Conservation (phyloP, 2,888 invertebrate genomes). For the Pseudococcus viburni region DNA sequence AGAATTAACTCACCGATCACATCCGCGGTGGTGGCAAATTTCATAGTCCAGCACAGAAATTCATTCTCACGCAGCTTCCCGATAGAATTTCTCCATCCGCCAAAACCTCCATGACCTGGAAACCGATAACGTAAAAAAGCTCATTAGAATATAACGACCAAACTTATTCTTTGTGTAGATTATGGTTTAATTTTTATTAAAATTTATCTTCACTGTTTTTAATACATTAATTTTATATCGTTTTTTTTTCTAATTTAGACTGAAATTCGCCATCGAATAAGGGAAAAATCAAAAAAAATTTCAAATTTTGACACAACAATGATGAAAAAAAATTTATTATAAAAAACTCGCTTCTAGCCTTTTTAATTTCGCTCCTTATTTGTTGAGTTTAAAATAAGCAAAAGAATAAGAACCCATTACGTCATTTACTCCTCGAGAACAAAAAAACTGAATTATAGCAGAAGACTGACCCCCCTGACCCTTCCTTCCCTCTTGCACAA, state of each 20-base stretch:
- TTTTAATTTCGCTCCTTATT: conserved; percentile 41
- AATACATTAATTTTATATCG: conserved; percentile 29
- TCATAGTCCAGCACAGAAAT: not conserved
- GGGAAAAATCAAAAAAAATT: not conserved
- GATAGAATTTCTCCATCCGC: not conserved
- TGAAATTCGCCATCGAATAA: not conserved
- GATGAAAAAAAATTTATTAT: not conserved
- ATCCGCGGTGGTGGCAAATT: not conserved
- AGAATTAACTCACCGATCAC: not conserved
- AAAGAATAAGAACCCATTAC: conserved; percentile 19
- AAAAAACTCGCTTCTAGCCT: conserved; percentile 17
- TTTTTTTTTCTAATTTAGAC: conserved; percentile 20
- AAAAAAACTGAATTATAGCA: conserved; percentile 8
- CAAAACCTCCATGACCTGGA: not conserved
- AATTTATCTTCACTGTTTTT: conserved; percentile 33
- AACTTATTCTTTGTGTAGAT: not conserved
- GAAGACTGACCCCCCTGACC: conserved; percentile 4
- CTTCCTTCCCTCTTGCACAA: not conserved
- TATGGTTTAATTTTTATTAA: conserved; percentile 25
- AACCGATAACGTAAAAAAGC: conserved; percentile 51
- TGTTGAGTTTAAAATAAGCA: conserved; percentile 27
- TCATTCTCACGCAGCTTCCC: not conserved
- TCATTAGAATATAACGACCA: conserved; percentile 47
- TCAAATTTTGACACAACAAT: too few species aligned
- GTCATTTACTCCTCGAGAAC: not conserved